phyloP scores from a whole-genome alignment of 2,888 invertebrate species.

The Temnothorax unifasciatus region DNA sequence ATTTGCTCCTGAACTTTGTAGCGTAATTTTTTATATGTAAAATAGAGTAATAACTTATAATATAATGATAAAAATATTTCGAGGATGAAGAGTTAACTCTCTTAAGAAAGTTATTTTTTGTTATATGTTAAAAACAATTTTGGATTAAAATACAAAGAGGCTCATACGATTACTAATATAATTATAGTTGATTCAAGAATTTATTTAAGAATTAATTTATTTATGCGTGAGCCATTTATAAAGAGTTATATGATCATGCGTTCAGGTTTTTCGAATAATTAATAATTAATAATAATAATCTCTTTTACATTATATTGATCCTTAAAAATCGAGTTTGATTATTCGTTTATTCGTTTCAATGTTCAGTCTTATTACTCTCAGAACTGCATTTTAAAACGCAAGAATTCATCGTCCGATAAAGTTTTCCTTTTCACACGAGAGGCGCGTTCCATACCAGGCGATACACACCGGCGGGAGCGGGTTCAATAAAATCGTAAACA shows the following conservation, averaged over 20 bases:
- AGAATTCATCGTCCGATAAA: slow-evolving; percentile 56
- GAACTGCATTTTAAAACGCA: slow-evolving; percentile 7
- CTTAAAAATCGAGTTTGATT: slow-evolving; percentile 2
- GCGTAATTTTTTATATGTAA: neutral
- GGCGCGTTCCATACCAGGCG: slow-evolving; percentile 39
- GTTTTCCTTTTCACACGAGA: slow-evolving; percentile 54
- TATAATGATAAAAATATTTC: slow-evolving; percentile 4
- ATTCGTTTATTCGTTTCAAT: neutral
- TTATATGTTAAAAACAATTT: slow-evolving; percentile 8
- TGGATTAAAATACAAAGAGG: too few species aligned
- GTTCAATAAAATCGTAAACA: slow-evolving; percentile 76
- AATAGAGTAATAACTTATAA: neutral
- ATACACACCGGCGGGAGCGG: slow-evolving; percentile 42
- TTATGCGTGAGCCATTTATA: neutral
- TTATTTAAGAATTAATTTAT: neutral
- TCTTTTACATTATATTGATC: neutral
- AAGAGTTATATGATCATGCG: neutral
- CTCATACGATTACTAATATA: too few species aligned
- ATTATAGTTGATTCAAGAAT: too few species aligned
- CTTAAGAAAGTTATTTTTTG: slow-evolving; percentile 6
- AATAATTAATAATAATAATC: slow-evolving; percentile 11
- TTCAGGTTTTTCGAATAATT: slow-evolving; percentile 6
- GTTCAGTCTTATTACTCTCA: neutral
- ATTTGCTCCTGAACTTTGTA: neutral
- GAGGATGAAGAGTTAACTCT: neutral